These are phyloP conservation scores for Chaenocephalus aceratus DNA, from an alignment of 2,113 vertebrate species.

Conservation along the genomic window DNA sequence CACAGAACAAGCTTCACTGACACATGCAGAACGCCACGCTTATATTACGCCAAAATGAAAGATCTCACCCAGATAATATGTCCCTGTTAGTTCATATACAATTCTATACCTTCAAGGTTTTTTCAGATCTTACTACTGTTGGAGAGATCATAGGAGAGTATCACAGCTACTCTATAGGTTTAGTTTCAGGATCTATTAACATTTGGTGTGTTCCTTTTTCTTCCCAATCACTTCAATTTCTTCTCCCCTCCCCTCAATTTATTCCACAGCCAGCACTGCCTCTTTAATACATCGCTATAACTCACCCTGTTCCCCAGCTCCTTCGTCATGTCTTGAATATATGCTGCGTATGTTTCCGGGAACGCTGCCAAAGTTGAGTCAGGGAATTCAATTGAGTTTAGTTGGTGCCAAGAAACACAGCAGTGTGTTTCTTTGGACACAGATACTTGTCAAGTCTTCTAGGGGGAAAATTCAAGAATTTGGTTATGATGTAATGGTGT, in stretches of 20 bases:
- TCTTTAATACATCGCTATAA: neutral
- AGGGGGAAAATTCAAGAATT: conserved; percentile 56
- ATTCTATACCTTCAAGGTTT: neutral
- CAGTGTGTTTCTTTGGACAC: conserved; percentile 38
- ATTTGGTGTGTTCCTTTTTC: neutral
- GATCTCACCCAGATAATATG: neutral
- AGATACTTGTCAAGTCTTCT: conserved; percentile 49
- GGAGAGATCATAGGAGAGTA: neutral
- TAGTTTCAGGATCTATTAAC: conserved; percentile 1
- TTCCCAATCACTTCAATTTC: neutral
- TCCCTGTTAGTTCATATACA: neutral
- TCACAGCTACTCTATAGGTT: neutral
- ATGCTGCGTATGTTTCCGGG: conserved; percentile 64
- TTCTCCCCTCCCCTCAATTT: neutral
- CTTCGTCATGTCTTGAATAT: conserved; percentile 48
- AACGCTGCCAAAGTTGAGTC: conserved; percentile 59
- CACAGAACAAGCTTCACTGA: neutral
- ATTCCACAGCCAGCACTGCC: conserved; percentile 1
- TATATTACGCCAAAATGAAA: neutral
- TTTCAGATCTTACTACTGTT: neutral
- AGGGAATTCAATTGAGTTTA: conserved; percentile 60
- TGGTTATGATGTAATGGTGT: conserved; percentile 59
- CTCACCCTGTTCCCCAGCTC: conserved; percentile 17
- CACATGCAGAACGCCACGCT: neutral
- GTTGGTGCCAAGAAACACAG: conserved; percentile 63